phyloP scores from a whole-genome alignment of 1,140 invertebrate genomes.

The Drosophila serrata region DNA sequence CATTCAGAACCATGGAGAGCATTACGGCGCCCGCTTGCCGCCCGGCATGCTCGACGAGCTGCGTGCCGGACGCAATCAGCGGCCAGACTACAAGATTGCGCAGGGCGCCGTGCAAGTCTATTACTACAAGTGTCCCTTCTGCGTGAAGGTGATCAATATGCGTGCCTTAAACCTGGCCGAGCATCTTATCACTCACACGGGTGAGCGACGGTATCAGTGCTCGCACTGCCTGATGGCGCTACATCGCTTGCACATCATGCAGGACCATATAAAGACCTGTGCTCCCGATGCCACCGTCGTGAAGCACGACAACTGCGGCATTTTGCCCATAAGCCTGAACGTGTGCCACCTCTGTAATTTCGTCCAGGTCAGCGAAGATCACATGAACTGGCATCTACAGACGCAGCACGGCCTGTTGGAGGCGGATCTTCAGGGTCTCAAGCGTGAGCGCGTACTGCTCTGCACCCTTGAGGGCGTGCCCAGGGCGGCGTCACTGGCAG shows the following conservation, averaged over 20 bases:
- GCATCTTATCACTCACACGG: constrained; percentile 88
- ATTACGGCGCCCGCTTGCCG: constrained; percentile 86
- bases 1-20: constrained; percentile 87
- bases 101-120: background rate
- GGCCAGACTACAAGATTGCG: constrained; percentile 3
- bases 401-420: constrained; percentile 82
- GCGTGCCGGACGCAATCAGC: constrained; percentile 21
- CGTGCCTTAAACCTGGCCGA: constrained; percentile 69
- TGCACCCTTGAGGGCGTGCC: constrained; percentile 15
- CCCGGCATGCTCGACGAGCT: constrained; percentile 53
- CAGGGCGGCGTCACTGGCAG: background rate
- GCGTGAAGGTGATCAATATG: constrained; percentile 28
- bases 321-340: constrained; percentile 66
- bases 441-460: constrained; percentile 27
- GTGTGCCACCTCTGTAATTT: constrained; percentile 88
- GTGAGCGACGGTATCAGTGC: constrained; percentile 88
- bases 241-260: background rate
- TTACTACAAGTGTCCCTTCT: constrained; percentile 64
- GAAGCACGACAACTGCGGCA: background rate
- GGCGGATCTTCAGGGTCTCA: background rate
- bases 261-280: constrained; percentile 32
- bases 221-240: constrained; percentile 83
- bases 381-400: constrained; percentile 86
- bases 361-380: constrained; percentile 86
- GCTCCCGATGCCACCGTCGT: constrained; percentile 1